A percentile compares a stretch with the other conserved stretches of the same genome.
These are phyloP conservation scores for Ifrita kowaldi DNA, from an alignment of 2,113 vertebrate species.

Conservation along the genomic window DNA sequence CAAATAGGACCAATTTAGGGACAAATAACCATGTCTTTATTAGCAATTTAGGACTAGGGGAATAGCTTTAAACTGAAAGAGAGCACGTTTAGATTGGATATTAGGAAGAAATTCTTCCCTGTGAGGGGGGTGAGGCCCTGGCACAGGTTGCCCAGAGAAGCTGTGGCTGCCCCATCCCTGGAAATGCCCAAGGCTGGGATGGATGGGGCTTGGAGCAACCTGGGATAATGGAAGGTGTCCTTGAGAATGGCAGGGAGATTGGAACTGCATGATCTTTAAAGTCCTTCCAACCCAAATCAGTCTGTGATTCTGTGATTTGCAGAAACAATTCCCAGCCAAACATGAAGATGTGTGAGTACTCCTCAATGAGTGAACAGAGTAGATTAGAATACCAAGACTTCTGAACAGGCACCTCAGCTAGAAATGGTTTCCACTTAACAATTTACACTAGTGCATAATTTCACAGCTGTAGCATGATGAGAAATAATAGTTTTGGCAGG, in stretches of 20 bases:
- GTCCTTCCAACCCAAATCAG: neutral
- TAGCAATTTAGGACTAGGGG: neutral
- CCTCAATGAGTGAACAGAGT: neutral
- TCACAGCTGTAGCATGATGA: neutral
- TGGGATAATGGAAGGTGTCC: neutral
- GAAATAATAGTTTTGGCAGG: slow-evolving; percentile 3
- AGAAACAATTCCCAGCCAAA: neutral
- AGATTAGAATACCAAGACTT: neutral
- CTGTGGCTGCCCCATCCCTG: neutral
- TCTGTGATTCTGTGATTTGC: neutral
- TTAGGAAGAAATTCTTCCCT: neutral
- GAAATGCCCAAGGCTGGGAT: neutral
- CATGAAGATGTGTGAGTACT: neutral
- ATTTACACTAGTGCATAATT: neutral
- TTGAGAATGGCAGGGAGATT: neutral
- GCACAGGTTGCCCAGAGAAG: neutral
- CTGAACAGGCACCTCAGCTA: neutral
- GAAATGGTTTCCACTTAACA: neutral
- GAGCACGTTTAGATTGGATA: neutral
- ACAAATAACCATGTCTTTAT: neutral
- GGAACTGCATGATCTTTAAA: neutral
- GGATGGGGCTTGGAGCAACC: neutral
- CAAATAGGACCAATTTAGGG: neutral
- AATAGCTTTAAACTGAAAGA: neutral
- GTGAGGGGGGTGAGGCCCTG: neutral